A percentile compares a stretch with the other conserved stretches of the same genome.
These are phyloP conservation scores for Carpatolechia fugitivella DNA, from an alignment of 2,888 invertebrate species.

Conservation along the genomic window DNA sequence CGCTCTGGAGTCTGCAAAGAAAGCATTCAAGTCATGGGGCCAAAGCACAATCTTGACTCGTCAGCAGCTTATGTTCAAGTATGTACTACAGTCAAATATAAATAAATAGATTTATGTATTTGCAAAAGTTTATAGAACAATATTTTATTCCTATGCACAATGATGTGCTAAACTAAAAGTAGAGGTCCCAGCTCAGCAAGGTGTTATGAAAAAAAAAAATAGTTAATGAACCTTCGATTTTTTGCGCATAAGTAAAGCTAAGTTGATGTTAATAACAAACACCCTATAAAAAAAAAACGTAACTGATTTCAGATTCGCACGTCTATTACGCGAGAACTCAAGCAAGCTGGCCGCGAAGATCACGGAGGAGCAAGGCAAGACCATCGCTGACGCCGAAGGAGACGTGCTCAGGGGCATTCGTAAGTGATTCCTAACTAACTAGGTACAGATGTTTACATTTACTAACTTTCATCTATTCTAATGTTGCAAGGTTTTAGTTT, in stretches of 20 bases:
- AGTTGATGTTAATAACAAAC: no score
- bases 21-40: conserved; percentile 90
- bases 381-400: conserved; percentile 97
- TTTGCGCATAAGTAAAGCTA: no score
- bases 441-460: no score
- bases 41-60: conserved; percentile 94
- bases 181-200: no score
- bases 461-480: no score
- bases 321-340: conserved; percentile 92
- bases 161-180: no score
- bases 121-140: no score
- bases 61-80: conserved; percentile 95
- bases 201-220: no score
- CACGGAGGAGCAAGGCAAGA: conserved; percentile 98
- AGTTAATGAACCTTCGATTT: no score
- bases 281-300: neutral
- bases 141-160: no score
- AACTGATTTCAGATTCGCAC: conserved; percentile 81
- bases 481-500: no score
- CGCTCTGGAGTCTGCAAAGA: conserved; percentile 92
- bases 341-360: conserved; percentile 94
- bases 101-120: neutral
- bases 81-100: conserved; percentile 29
- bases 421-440: conserved; percentile 82
- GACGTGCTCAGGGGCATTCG: conserved; percentile 98